Evolutionary conservation across 53 echinoderm and acorn worm species (phyloP), one percentile per base, ranked within the genome.

Genomic region (Antedon mediterranea): DNA sequence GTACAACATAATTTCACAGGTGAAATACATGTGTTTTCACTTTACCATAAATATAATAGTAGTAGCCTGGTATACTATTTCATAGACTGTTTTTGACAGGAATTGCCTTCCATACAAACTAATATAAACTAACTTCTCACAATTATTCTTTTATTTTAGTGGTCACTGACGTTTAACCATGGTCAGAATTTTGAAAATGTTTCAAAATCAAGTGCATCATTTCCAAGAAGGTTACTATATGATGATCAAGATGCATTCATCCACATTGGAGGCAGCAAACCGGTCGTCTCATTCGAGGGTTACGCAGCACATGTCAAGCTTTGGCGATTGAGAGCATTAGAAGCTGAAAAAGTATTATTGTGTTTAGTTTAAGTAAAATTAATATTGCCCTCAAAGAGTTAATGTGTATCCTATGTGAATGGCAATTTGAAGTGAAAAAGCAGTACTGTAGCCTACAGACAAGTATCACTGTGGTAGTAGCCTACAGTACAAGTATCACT

Each of bases 211-310:
- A 75, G 43, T 26, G 84, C 86, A 34, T 30, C 44, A 13, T 94
- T 89, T 30, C 43, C 34, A 20, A 80, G 81, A 5, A 57, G 77
- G 0, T 79, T 91, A 9, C 75, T 73, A 29, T 91, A 86, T 71
- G 84, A 89, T 9, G 91, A 91, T 33, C 32, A 80, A 0, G 87
- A 91, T 31, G 91, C 89, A 0, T 33, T 87, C 29, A 34, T 82
- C 6, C 85, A 94, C 43, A 76, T 94, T 0, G 94, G 94, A 0
- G 93, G 89, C 13, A 90, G 94, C 78, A 76, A 72, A 30, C 81
- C 87, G 20, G 57, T 78, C 0, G 28, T 28, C 14, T 74, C 78
- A 0, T 91, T 94, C 81, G 81, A 71, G 15, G 94, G 94, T 18
- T 94, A 81, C 78, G 87, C 89, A 70, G 86, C 89, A 23, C 82